Conservation (phyloP, 2,888 invertebrate species). For the Drosophila setosimentum region DNA sequence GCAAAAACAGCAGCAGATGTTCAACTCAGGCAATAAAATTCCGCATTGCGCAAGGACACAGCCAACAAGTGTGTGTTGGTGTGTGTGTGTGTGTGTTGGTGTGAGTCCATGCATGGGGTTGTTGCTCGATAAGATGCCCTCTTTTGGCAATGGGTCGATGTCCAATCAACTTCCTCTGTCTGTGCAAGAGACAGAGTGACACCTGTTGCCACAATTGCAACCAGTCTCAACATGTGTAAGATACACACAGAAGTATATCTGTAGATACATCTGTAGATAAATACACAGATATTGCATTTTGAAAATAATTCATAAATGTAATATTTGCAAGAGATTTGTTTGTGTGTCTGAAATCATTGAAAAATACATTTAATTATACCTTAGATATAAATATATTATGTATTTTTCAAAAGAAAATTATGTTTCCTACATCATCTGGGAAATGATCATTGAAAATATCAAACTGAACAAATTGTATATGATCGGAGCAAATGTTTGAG, state of each 20-base stretch:
- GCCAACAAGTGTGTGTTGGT: slow-evolving; percentile 1
- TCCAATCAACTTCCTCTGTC: neutral
- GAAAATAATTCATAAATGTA: neutral
- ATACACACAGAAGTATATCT: neutral
- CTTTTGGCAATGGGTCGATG: slow-evolving; percentile 9
- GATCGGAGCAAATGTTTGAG: neutral
- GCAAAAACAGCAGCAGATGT: slow-evolving; percentile 1
- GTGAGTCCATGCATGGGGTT: slow-evolving; percentile 33
- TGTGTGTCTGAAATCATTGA: too few species aligned
- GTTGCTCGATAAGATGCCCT: slow-evolving; percentile 42
- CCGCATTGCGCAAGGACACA: slow-evolving; percentile 57
- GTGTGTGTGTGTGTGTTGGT: neutral
- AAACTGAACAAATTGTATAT: neutral
- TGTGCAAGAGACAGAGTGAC: neutral
- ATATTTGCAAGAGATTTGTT: neutral
- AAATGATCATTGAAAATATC: too few species aligned
- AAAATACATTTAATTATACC: too few species aligned
- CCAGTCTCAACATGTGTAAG: neutral
- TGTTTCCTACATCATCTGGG: too few species aligned
- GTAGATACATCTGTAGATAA: neutral
- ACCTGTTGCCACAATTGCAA: neutral
- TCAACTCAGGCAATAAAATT: slow-evolving; percentile 12
- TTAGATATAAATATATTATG: too few species aligned
- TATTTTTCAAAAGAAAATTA: too few species aligned
- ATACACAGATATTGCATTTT: neutral